These are phyloP conservation scores for Psix sp. DNA, from an alignment of 1,140 invertebrate species.

Conservation along the genomic window DNA sequence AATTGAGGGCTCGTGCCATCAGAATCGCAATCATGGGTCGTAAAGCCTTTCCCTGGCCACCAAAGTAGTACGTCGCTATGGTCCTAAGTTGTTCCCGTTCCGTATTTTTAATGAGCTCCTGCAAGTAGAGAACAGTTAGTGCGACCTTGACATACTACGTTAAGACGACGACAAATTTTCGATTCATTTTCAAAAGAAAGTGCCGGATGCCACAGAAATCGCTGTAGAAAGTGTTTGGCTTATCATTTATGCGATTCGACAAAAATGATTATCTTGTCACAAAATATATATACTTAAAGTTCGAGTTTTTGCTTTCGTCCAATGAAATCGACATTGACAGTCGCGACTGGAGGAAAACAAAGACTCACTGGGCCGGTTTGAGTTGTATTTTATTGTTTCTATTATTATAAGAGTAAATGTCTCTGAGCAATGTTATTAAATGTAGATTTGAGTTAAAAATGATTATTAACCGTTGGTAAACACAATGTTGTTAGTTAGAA, in stretches of 20 bases:
- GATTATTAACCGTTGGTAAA: too few relatives aligned
- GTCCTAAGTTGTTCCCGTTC: conserved; percentile 88
- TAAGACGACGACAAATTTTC: conserved; percentile 28
- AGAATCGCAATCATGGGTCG: conserved; percentile 94
- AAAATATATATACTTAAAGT: conserved; percentile 8
- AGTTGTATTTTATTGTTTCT: too few relatives aligned
- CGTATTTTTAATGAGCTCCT: conserved; percentile 88
- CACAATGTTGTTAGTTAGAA: too few relatives aligned
- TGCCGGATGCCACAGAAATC: conserved; percentile 43
- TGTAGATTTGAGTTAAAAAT: too few relatives aligned
- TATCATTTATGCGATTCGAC: conserved; percentile 41
- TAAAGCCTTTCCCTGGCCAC: conserved; percentile 96
- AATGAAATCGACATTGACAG: conserved; percentile 37
- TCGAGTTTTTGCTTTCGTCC: conserved; percentile 14
- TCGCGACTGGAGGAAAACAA: conserved; percentile 18
- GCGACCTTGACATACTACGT: conserved; percentile 56
- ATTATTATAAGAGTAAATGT: too few relatives aligned
- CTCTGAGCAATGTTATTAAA: too few relatives aligned
- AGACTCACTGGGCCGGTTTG: too few relatives aligned
- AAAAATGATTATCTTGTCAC: conserved; percentile 34
- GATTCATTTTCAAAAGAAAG: conserved; percentile 50
- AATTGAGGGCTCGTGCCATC: conserved; percentile 94
- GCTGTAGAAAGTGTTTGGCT: conserved; percentile 50
- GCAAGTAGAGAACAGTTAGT: conserved; percentile 67
- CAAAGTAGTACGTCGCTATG: conserved; percentile 96